Evolutionary conservation across 2,113 vertebrate species (phyloP), one percentile per base, ranked within the genome.

Genomic region (Lasiurus cinereus): DNA sequence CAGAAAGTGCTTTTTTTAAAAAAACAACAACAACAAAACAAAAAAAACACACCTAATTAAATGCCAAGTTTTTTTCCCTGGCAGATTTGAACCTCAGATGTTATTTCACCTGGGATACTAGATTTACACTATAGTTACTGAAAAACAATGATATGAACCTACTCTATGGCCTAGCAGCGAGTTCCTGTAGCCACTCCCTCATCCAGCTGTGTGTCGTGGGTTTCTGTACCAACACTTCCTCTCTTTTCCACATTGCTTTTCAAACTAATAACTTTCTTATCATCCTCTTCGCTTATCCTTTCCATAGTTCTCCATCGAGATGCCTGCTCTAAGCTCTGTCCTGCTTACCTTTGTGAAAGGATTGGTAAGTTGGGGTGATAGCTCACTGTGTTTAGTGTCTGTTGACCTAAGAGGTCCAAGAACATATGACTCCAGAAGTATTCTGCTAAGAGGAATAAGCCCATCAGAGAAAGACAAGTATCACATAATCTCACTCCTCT

Each of bases 1-100:
- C 24, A 83, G 72, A 76, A 93, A 95, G 29, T 74, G 16, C 72
- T 96, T 88, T 59, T n/a, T n/a, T n/a, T n/a, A n/a, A n/a, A n/a
- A n/a, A n/a, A n/a, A n/a, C n/a, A n/a, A n/a, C n/a, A n/a, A n/a
- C n/a, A 39, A 31, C 29, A 64, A 72, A 18, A 50, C 15, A 27
- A 69, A 21, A 64, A 7, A 3, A 77, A 72, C 15, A 56, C 12
- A 90, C 39, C 39, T 39, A 67, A 82, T 46, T 72, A 74, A 91
- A 52, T 31, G 11, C 50, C 19, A 33, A 4, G 6, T 62, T 43
- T 52, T 39, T 48, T 67, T 59, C 59, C 43, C 69, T 64, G 8
- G 14, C 46, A 66, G 21, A 87, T 76, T 83, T 78, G 80, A 92
- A 69, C 43, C 69, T 76, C 13, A 67, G 36, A n/a, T 91, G 94